Base-by-base conservation (phyloP, 2,797 vertebrate genomes). In the Tragelaphus oryx region DNA sequence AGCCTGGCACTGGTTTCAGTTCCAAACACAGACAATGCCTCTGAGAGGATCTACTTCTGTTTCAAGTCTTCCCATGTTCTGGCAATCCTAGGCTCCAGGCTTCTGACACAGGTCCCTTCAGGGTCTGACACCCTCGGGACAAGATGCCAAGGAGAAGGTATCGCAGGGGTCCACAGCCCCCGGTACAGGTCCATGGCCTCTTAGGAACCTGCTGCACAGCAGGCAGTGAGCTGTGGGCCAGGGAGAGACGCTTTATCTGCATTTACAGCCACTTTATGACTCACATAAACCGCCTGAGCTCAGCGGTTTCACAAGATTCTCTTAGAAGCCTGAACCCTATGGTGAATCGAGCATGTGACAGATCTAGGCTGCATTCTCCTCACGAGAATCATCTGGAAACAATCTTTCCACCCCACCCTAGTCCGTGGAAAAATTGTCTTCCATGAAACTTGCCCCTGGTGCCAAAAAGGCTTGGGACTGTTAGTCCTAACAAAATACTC, bases 161-260 rank as follows among this genome's bases (percentile, higher is more conserved):
- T 44, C 17, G 50, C 50, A 20, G 11, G 20, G 33, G 20, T 71
- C 11, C 20, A 20, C 37, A 24, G 20, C 20, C 65, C 62, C 18
- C 20, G 0, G 20, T 13, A 71, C 11, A 71, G 37, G 37, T 41
- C 37, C 3, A 0, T 7, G 6, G 11, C 37, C 68, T 41, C 37
- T 41, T 41, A 71, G 68, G 37, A 41, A 24, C 37, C 68, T 3
- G 33, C 22, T 0, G 0, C 22, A 24, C 68, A 24, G 68, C 37
- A 41, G 22, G 11, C 1, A 0, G 20, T 71, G 37, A 71, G 37
- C 0, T 3, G 37, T 24, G 37, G 37, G 37, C 37, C 33, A 41
- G 68, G 68, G 3, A 41, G 37, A 41, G 37, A 24, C 0, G 20
- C 68, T 71, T 71, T 12, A 41, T 71, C 68, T 71, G 20, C 68